Base-by-base conservation (phyloP, 2,797 vertebrate species). In the Selene dorsalis region DNA sequence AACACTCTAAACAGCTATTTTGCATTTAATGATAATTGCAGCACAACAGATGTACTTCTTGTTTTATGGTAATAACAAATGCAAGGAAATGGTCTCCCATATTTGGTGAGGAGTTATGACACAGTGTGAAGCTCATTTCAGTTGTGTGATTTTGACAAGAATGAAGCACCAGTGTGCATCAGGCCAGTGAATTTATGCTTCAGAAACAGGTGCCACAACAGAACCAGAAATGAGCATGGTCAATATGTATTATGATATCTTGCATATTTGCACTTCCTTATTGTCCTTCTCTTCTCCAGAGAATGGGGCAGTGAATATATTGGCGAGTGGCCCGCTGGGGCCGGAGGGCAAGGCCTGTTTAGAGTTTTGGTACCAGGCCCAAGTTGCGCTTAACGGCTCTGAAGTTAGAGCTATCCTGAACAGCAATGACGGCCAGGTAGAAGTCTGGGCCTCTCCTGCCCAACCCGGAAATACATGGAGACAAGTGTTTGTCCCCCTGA, bases 361-460 rank as follows among this genome's bases (percentile, higher is more conserved):
- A 43, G 96, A 97, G 79, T 97, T 97, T 87, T 96, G 95, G 96
- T 96, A 96, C 80, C 93, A 94, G 45, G 89, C 92, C 85, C 93
- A 92, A 16, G 91, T 66, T 35, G 89, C 87, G 26, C 75, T 90
- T 65, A 92, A 89, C 45, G 88, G 59, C 56, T 84, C 91, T 64
- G 90, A 95, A 67, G 88, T 96, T n/a, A 91, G 66, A 28, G 91
- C 92, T 64, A 56, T 95, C 30, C 64, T 96, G 22, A 90, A 89
- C 69, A 90, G 89, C 69, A 88, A 62, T 13, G 35, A 9, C 32
- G 66, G 83, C 28, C 88, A 86, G 50, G 75, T 50, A 4, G 30
- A 87, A 64, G 77, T 95, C 50, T 97, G 97, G 96, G 82, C 75
- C 47, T 92, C 85, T 47, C 90, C 80, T 38, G 89, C 83, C 62